Evolutionary conservation across 2,797 vertebrate species (phyloP).

Genomic region (Gymnocypris eckloni): DNA sequence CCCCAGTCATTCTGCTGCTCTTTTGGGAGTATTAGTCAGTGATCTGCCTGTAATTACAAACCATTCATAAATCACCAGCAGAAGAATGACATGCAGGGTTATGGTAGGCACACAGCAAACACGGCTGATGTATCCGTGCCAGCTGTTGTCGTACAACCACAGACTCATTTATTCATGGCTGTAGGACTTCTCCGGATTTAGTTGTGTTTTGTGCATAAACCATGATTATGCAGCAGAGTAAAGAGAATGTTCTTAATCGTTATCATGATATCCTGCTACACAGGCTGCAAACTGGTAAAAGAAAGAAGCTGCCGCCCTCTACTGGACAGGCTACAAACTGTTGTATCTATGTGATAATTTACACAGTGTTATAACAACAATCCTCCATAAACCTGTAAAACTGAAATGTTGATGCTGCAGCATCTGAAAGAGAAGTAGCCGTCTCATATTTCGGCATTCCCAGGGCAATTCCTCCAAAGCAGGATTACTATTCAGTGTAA

Average conservation of each 20-base stretch:
- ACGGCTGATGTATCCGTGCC: constrained; percentile 15
- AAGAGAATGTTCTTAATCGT: constrained; percentile 42
- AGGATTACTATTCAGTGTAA: constrained; percentile 55
- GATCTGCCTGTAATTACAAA: constrained; percentile 54
- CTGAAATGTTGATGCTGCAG: background rate
- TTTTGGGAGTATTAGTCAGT: constrained; percentile 41
- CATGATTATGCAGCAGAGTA: constrained; percentile 33
- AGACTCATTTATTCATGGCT: constrained; percentile 30
- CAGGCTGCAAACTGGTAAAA: background rate
- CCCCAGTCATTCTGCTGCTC: constrained; percentile 37
- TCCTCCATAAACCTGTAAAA: background rate
- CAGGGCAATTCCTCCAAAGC: constrained; percentile 42
- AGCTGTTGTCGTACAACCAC: constrained; percentile 11
- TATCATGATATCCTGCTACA: constrained; percentile 21
- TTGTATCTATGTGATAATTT: background rate
- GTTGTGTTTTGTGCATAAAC: constrained; percentile 43
- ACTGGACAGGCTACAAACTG: constrained; percentile 52
- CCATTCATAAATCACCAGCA: constrained; percentile 55
- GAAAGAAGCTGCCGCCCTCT: constrained; percentile 61
- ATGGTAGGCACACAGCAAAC: constrained; percentile 40
- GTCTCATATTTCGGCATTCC: constrained; percentile 24
- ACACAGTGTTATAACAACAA: background rate
- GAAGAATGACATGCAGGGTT: constrained; percentile 42
- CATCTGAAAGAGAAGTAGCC: background rate
- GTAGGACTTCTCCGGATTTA: constrained; percentile 10